Evolutionary conservation across 2,113 vertebrate species (phyloP).

Genomic region (Enhydra lutris): DNA sequence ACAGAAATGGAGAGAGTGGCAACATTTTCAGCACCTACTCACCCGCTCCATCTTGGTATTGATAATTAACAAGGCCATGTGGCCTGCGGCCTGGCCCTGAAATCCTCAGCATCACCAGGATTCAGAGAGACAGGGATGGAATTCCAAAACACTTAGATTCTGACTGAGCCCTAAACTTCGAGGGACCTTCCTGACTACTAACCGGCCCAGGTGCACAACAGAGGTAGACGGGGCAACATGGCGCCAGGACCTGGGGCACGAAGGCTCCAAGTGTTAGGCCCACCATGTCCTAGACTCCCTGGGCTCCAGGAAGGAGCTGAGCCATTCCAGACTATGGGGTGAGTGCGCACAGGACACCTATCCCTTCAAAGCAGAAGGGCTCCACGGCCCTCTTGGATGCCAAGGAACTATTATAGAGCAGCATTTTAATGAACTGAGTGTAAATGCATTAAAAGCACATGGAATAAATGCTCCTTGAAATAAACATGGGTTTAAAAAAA

Average conservation of each 20-base stretch:
- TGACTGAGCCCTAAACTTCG: neutral
- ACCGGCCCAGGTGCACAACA: neutral
- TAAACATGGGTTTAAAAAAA: conserved; percentile 63
- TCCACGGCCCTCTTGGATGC: neutral
- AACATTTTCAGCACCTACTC: neutral
- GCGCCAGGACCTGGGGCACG: neutral
- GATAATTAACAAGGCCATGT: neutral
- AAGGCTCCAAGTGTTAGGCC: fast-evolving
- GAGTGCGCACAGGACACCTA: neutral
- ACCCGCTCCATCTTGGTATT: neutral
- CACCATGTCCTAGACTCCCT: fast-evolving
- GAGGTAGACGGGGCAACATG: neutral
- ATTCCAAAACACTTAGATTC: neutral
- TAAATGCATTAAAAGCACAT: conserved; percentile 67
- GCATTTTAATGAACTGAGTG: conserved; percentile 52
- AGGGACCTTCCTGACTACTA: neutral
- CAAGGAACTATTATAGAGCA: neutral
- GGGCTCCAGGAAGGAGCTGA: neutral
- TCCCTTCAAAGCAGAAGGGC: neutral
- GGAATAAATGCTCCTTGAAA: conserved; percentile 65
- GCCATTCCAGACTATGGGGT: fast-evolving
- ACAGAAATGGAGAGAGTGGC: neutral
- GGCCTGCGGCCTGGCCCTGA: neutral
- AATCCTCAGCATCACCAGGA: neutral
- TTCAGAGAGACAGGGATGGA: neutral